Conservation (phyloP, 1,140 invertebrate genomes). For the Musca vetustissima region DNA sequence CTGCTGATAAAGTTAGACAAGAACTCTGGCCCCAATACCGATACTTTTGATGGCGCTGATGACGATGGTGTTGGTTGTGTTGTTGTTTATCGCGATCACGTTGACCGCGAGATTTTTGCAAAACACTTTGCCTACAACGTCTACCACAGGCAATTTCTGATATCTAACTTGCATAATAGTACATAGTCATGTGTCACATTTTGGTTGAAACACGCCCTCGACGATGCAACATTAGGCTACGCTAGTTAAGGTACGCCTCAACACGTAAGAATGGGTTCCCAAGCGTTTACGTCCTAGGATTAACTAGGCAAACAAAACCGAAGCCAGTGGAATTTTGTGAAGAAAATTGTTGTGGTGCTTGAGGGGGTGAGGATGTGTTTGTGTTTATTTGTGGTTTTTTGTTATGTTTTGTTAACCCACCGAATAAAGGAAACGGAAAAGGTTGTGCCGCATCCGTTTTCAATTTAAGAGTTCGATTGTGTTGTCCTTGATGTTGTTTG, state of each 20-base stretch:
- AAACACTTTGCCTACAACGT: constrained; percentile 49
- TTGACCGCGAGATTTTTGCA: constrained; percentile 57
- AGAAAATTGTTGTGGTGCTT: not conserved
- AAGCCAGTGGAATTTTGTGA: not conserved
- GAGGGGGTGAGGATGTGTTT: not conserved
- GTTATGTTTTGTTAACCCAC: too few relatives aligned
- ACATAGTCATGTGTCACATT: constrained; percentile 57
- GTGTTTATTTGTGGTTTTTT: too few relatives aligned
- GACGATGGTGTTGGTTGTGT: constrained; percentile 17
- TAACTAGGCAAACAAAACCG: not conserved
- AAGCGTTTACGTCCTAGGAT: too few relatives aligned
- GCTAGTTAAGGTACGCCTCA: not conserved
- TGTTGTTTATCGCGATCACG: constrained; percentile 56
- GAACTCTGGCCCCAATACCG: constrained; percentile 31
- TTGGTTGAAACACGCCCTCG: constrained; percentile 36
- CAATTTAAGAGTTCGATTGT: too few relatives aligned
- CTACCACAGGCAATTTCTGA: constrained; percentile 53
- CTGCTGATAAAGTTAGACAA: constrained; percentile 15
- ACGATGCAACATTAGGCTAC: constrained; percentile 26
- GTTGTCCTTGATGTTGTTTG: too few relatives aligned
- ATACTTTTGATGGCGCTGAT: constrained; percentile 17
- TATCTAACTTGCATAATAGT: constrained; percentile 56
- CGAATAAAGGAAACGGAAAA: too few relatives aligned
- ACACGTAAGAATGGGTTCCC: too few relatives aligned
- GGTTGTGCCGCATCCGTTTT: too few relatives aligned